Evolutionary conservation across 2,797 vertebrate species (phyloP), one percentile per base, ranked within the genome.

Genomic region (Schizothorax lantsangensis): DNA sequence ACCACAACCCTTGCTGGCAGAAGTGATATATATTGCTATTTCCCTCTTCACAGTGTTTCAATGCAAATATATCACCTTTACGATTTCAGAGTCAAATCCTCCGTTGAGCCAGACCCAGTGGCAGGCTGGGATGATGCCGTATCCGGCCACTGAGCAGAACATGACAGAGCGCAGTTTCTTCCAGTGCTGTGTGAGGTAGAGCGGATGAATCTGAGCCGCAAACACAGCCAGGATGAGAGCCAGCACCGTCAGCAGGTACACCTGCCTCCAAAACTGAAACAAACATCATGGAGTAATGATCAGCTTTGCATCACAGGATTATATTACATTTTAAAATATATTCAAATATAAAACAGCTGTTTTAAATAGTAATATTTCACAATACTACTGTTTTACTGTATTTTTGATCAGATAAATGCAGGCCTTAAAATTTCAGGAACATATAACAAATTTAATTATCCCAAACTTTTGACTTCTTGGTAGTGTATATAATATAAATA

Each of bases 101-200:
- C 96, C 97, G 6, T 97, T 98, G 64, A 99, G 95, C 97, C 97
- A 98, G 79, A 99, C 96, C 98, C 98, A 99, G 90, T 99, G 98
- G 86, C 97, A 93, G 7, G 98, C 97, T 3, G 98, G 98, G 84
- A 99, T 94, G 45, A 99, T 93, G 3, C 98, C 97, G 0, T 98
- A 97, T 0, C 97, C 97, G 0, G 97, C 97, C 81, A 99, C 97
- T 0, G 94, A 97, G 91, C 97, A 99, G 89, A 99, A 99, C 92
- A 99, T 98, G 62, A 94, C 6, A 2, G 95, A 96, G 40, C 98
- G 97, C 84, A 98, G 95, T 30, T 91, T 92, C 59, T 96, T 96
- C 98, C 98, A 99, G 86, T 97, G 97, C 40, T 97, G 97, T 0
- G 96, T 98, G 93, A 99, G 97, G 95, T 99, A 99, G 93, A 88